Evolutionary conservation across 92 coral and sea anemone genomes (phyloP).

Genomic region (Phenganax subtilis): DNA sequence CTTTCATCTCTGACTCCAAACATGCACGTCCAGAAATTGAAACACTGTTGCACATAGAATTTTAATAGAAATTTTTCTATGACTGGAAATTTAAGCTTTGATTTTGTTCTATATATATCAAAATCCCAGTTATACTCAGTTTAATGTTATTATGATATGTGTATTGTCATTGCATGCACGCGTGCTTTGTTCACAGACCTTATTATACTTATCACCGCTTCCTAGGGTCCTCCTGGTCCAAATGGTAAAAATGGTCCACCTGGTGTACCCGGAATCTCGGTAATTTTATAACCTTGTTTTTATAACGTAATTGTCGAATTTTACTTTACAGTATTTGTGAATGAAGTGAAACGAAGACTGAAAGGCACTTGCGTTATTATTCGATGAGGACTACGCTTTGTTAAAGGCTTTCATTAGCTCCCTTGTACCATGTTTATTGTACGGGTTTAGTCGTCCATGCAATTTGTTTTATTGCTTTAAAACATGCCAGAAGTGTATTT

Average conservation of each 20-base stretch:
- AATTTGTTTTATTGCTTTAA: no score
- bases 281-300: not conserved
- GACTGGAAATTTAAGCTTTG: not conserved
- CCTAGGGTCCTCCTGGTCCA: slow-evolving; percentile 3
- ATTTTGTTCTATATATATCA: not conserved
- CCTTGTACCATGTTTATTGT: no score
- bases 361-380: not conserved
- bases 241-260: slow-evolving; percentile 6
- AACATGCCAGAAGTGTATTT: no score
- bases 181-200: no score
- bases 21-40: not conserved
- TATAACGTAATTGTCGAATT: not conserved
- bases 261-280: not conserved
- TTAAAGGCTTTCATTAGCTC: no score
- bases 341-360: no score
- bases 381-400: not conserved
- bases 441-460: no score
- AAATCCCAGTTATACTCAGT: not conserved
- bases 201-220: not conserved
- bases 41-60: not conserved
- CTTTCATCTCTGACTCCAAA: no score
- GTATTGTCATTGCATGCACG: no score
- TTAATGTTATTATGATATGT: no score
- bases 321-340: no score
- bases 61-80: not conserved